Evolutionary conservation across 1,140 invertebrate genomes (phyloP).

Genomic region (Drosophila persimilis): DNA sequence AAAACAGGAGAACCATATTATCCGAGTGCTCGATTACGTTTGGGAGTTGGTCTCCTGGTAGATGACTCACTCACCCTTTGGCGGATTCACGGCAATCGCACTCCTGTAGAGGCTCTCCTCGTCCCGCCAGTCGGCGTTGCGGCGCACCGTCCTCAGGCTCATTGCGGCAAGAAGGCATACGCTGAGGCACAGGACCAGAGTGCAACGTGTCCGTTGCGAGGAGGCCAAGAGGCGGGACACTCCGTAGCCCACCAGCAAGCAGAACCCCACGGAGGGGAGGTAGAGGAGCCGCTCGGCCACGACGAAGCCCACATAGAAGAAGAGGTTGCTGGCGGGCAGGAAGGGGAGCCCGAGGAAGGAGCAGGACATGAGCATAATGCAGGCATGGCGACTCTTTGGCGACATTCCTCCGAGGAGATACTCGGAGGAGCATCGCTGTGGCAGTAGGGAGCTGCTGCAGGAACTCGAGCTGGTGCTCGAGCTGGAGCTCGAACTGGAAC

Average conservation of each 20-base stretch:
- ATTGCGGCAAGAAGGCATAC: constrained; percentile 87
- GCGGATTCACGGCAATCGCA: constrained; percentile 95
- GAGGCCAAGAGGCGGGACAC: constrained; percentile 84
- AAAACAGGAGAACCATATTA: constrained; percentile 12
- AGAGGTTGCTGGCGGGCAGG: constrained; percentile 95
- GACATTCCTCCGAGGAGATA: constrained; percentile 54
- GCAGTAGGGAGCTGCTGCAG: constrained; percentile 10
- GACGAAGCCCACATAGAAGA: constrained; percentile 98
- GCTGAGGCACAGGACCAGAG: constrained; percentile 84
- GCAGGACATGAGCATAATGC: constrained; percentile 85
- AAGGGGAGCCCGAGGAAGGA: constrained; percentile 94
- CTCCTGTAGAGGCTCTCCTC: constrained; percentile 97
- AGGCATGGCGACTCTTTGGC: constrained; percentile 48
- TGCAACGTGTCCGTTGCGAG: constrained; percentile 80
- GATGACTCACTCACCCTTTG: constrained; percentile 92
- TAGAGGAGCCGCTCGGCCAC: constrained; percentile 98
- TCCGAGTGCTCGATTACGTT: not conserved
- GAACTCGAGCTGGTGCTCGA: constrained; percentile 9
- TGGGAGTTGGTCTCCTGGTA: not conserved
- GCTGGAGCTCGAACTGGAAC: constrained; percentile 23
- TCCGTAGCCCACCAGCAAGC: constrained; percentile 92
- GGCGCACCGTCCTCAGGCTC: constrained; percentile 89
- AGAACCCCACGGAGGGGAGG: constrained; percentile 97
- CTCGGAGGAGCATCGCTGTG: constrained; percentile 16
- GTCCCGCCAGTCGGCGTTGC: constrained; percentile 95